These are phyloP conservation scores for Thumatha senex DNA, from an alignment of 2,888 invertebrate genomes.

Conservation along the genomic window DNA sequence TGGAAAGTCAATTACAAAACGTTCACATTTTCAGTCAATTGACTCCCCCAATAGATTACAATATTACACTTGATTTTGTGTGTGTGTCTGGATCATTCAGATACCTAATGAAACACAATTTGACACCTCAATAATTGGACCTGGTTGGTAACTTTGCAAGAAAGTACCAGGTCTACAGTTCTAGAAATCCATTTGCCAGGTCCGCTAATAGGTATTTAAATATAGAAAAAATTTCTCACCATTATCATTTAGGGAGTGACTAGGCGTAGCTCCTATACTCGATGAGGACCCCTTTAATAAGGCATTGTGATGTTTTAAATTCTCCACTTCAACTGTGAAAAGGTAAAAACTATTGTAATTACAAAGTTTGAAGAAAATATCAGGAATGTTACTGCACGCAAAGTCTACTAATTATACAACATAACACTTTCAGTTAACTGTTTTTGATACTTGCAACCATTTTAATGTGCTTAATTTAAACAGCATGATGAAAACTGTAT, in stretches of 20 bases:
- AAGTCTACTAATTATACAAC: slow-evolving; percentile 18
- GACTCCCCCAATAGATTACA: no score
- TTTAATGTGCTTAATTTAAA: slow-evolving; percentile 4
- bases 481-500: neutral
- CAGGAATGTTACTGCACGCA: slow-evolving; percentile 16
- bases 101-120: no score
- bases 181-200: no score
- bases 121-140: no score
- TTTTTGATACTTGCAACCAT: slow-evolving; percentile 10
- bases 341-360: slow-evolving; percentile 13
- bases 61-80: no score
- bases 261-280: slow-evolving; percentile 60
- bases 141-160: no score
- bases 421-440: slow-evolving; percentile 20
- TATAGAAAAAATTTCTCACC: slow-evolving; percentile 40
- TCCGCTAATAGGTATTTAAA: no score
- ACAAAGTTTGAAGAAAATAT: slow-evolving; percentile 19
- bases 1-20: no score
- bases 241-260: slow-evolving; percentile 57
- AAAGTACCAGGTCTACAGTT: no score
- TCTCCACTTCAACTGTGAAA: slow-evolving; percentile 83
- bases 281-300: slow-evolving; percentile 73
- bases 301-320: slow-evolving; percentile 82
- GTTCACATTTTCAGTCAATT: no score
- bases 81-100: no score